Evolutionary conservation across 2,113 vertebrate genomes (phyloP).

Genomic region (Ia io): DNA sequence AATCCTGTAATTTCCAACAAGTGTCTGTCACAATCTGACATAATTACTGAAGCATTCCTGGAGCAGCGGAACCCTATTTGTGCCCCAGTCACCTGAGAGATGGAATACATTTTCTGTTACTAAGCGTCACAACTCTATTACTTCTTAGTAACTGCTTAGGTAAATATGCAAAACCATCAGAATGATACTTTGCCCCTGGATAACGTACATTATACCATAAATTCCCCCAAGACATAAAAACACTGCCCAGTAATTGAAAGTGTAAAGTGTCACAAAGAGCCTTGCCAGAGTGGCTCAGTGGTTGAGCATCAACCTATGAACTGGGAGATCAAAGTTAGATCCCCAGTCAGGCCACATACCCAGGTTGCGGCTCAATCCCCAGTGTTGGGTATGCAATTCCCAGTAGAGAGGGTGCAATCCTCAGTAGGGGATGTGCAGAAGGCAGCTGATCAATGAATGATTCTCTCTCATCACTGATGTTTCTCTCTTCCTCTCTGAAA

Average conservation of each 20-base stretch:
- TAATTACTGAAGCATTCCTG: background rate
- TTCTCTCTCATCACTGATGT: too few relatives aligned
- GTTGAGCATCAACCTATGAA: too few relatives aligned
- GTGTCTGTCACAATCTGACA: background rate
- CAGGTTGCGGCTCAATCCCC: too few relatives aligned
- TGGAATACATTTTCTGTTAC: background rate
- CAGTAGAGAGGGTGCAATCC: too few relatives aligned
- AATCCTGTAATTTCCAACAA: background rate
- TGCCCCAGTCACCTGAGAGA: background rate
- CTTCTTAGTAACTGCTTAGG: background rate
- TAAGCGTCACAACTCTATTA: background rate
- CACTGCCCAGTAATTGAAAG: background rate
- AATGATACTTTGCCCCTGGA: background rate
- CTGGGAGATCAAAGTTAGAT: too few relatives aligned
- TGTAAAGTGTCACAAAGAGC: background rate
- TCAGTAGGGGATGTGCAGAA: too few relatives aligned
- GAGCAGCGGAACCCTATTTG: background rate
- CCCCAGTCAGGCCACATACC: too few relatives aligned
- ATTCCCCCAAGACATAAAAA: background rate
- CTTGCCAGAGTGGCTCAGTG: too few relatives aligned
- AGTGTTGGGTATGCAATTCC: too few relatives aligned
- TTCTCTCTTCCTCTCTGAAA: too few relatives aligned
- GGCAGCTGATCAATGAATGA: too few relatives aligned
- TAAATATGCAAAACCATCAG: background rate
- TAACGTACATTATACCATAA: background rate